phyloP scores from a whole-genome alignment of 2,113 vertebrate genomes.

The Microtus pennsylvanicus region DNA sequence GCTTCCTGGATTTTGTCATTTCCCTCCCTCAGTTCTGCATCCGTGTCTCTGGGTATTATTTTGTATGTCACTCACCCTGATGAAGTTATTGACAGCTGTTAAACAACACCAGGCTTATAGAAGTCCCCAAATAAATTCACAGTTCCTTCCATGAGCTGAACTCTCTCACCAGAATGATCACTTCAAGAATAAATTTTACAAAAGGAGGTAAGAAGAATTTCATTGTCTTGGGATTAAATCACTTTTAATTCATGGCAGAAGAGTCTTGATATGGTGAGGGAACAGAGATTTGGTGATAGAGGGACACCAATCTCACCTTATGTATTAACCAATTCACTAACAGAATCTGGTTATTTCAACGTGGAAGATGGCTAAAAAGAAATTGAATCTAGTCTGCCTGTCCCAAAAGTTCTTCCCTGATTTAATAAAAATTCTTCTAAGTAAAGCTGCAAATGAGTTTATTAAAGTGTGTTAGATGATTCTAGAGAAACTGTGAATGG shows the following conservation, averaged over 20 bases:
- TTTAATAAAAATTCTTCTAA: not conserved
- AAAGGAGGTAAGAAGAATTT: not conserved
- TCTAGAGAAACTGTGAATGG: conserved; percentile 20
- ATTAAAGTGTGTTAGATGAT: not conserved
- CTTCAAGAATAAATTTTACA: not conserved
- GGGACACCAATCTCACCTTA: not conserved
- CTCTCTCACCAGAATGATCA: not conserved
- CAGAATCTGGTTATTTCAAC: not conserved
- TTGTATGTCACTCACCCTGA: not conserved
- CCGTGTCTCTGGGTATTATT: not conserved
- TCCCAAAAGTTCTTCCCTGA: not conserved
- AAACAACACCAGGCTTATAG: not conserved
- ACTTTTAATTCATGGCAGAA: not conserved
- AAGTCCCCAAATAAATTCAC: not conserved
- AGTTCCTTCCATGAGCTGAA: not conserved
- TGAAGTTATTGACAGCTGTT: not conserved
- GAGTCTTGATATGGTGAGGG: not conserved
- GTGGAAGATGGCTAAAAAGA: not conserved
- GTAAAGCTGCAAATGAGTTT: not conserved
- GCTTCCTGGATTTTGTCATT: rapidly evolving
- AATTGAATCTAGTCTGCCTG: not conserved
- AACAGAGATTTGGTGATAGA: not conserved
- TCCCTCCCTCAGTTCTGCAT: not conserved
- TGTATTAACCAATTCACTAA: not conserved
- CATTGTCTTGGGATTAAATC: not conserved